Evolutionary conservation across 2,113 vertebrate species (phyloP), one percentile per base, ranked within the genome.

Genomic region (Ahaetulla prasina): DNA sequence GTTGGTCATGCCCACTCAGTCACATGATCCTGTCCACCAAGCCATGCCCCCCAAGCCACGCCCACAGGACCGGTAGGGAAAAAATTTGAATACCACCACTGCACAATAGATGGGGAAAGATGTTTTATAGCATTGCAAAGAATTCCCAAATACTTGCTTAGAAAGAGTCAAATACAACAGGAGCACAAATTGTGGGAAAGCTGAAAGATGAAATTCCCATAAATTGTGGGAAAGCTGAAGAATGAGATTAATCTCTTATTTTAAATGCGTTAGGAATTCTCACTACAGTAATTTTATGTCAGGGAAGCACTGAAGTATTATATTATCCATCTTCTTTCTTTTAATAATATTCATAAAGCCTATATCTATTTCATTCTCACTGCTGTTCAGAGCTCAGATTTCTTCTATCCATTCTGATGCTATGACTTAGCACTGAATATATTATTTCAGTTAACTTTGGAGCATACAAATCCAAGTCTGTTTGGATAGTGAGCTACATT

Each of bases 351-450:
- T 63, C 23, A 84, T 49, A 63, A 92, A 86, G 92, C 74, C 45
- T 91, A 89, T 50, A 93, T 57, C 10, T 89, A 91, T 20, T 93
- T 85, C 54, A 87, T 52, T 49, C 85, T 93, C 55, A 86, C 86
- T 87, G 20, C 80, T 95, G 85, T 47, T 74, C 85, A 54, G 88
- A 91, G 84, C 87, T 16, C 35, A 49, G 2, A 85, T 80, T 93
- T 57, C 9, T 93, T 86, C 89, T 93, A 92, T 93, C 39, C 39
- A 50, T 86, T 25, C 92, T 53, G 1, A 23, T 92, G 85, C 5
- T 20, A 89, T 87, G 35, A 87, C 0, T 25, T 6, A 89, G 68
- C 23, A 91, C n/a, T 92, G 60, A 91, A n/a, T n/a, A 5, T 74
- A 54, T 89, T 54, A 54, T 20, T 54, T 4, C 53, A 54, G 10